Base-by-base conservation (phyloP, 2,888 invertebrate genomes). In the Chalcis sispes region DNA sequence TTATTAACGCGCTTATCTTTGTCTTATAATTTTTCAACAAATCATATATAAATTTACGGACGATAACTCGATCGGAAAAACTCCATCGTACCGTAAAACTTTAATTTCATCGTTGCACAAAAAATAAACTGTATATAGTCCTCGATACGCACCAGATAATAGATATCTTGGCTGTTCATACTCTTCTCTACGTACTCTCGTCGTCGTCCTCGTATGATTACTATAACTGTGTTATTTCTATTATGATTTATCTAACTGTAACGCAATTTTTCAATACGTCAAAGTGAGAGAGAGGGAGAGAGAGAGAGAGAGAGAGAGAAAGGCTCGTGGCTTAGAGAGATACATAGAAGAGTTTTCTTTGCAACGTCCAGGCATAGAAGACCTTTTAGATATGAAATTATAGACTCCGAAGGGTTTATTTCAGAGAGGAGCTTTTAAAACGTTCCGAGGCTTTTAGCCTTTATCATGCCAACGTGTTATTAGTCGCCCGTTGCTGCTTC, bases 221-320 rank as follows among this genome's bases (percentile, higher is more conserved):
- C 50, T 25, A n/a, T 65, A 56, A 52, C 65, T 69, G 70, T 65
- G 64, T 2, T 32, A 36, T 13, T 10, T 42, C 42, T 32, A 69
- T 62, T 75, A 59, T 59, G 75, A 75, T 71, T 75, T 59, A 65
- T 71, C 65, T 75, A 75, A 75, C 75, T 70, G 59, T 65, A 71
- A 65, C 52, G 50, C 59, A 13, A 70, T 65, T 75, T 75, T 75
- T 75, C 58, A 65, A 5, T 29, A 46, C n/a, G 61, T 46, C 59
- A 18, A 18, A 2, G 40, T 23, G 67, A 32, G 29, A n/a, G 40
- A 29, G 23, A 46, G 32, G 18, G 13, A 42, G 29, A 25, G 15
- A 66, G 23, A 42, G 62, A 25, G n/a, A 36, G 15, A 40, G 23
- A 13, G 18, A 40, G 42, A 23, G 18, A 18, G 4, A 20, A 7